Base-by-base conservation (phyloP, 1,140 invertebrate genomes). In the Phenacoccus solenopsis region DNA sequence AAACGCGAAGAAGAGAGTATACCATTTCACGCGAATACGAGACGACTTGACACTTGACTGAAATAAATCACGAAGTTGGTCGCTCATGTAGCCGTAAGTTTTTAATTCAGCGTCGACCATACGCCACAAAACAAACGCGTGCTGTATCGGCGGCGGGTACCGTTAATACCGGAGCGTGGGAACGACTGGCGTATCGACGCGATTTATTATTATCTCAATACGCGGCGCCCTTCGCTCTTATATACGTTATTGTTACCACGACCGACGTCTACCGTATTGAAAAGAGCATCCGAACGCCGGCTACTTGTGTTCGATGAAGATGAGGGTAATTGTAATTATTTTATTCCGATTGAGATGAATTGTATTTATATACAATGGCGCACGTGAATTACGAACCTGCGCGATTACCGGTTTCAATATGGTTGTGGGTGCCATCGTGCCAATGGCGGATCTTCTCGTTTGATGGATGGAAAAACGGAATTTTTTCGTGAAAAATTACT, bases 191-290 rank as follows among this genome's bases (percentile, higher is more conserved):
- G 20, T 49, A 49, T 49, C 38, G 12, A 49, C 20, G 16, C 38
- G 38, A 49, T 49, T 49, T 49, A 49, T 49, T 49, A 49, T 49
- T n/a, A 49, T n/a, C n/a, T n/a, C 38, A 49, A 49, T 49, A 49
- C 38, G 20, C 38, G 12, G 38, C 20, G 38, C 38, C 16, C 38
- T 4, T 2, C 20, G 5, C 38, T 49, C 38, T 13, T 32, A 32
- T 32, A 49, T n/a, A 49, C 16, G 38, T 49, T 49, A 49, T 49
- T 49, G 38, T 49, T 49, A 49, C 38, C 38, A 49, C 3, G 16
- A 32, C 5, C 30, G 30, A 32, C 30, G 30, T 32, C 30, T 7
- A 32, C 30, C 13, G 13, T 32, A 13, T 7, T 32, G 30, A 32
- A 32, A 13, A 5, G 38, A 10, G 3, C 16, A n/a, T 49, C 38